These are phyloP conservation scores for Ctenomys sociabilis DNA, from an alignment of 2,113 vertebrate genomes.

Conservation along the genomic window DNA sequence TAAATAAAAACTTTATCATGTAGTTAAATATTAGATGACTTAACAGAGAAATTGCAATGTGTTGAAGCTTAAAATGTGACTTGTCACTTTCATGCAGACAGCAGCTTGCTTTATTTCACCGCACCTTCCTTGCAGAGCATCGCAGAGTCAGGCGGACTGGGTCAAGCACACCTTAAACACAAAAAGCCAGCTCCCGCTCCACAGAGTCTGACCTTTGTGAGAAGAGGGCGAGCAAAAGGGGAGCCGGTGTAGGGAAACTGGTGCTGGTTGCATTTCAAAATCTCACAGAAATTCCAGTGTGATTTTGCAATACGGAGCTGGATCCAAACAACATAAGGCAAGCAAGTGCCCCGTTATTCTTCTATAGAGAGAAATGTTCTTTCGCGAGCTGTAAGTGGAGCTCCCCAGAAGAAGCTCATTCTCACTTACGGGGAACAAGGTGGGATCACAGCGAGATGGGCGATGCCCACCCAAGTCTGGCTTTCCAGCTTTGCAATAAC, in stretches of 20 bases:
- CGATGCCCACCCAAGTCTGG: background rate
- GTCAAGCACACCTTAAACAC: background rate
- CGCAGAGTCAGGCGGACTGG: background rate
- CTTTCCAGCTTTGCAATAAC: background rate
- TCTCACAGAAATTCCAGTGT: background rate
- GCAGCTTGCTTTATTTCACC: background rate
- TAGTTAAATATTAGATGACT: constrained; percentile 18
- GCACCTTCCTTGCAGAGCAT: background rate
- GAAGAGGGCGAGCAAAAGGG: background rate
- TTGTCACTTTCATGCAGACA: background rate
- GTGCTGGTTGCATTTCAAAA: background rate
- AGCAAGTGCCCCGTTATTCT: background rate
- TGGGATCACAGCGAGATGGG: background rate
- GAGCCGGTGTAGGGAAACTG: background rate
- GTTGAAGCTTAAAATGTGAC: background rate
- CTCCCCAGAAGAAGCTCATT: background rate
- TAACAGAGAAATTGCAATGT: constrained; percentile 8
- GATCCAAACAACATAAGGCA: background rate
- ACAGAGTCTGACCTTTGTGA: background rate
- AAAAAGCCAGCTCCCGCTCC: background rate
- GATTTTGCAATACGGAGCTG: background rate
- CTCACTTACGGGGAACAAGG: background rate
- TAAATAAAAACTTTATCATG: background rate
- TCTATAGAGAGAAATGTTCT: background rate
- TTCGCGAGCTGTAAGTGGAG: background rate